These are phyloP conservation scores for Allolobophora icterica DNA, from an alignment of 2,888 invertebrate species.

Conservation along the genomic window DNA sequence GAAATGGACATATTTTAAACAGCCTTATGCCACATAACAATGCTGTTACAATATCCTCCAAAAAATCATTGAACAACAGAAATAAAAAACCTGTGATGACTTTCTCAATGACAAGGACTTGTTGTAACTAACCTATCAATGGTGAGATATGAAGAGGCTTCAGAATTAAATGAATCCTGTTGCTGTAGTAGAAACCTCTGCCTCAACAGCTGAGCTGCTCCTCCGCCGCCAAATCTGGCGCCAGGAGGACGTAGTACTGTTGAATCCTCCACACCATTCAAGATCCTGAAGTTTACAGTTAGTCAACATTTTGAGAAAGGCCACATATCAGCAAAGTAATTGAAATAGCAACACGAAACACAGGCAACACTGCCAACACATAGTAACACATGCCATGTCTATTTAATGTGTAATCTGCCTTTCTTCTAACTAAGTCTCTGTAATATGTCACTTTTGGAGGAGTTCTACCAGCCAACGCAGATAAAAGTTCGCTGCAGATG, in stretches of 20 bases:
- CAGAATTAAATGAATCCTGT: conserved; percentile 26
- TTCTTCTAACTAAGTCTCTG: no score
- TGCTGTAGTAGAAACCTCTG: conserved; percentile 12
- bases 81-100: background rate
- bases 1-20: background rate
- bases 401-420: background rate
- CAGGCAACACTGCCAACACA: background rate
- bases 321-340: background rate
- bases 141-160: conserved; percentile 6
- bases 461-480: no score
- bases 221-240: background rate
- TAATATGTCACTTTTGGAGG: no score
- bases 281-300: background rate
- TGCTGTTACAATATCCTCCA: background rate
- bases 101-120: background rate
- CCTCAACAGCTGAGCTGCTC: background rate
- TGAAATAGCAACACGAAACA: background rate
- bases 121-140: background rate
- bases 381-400: background rate
- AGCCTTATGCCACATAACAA: background rate
- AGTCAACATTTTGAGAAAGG: background rate
- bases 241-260: background rate
- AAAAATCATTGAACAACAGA: background rate
- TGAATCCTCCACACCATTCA: conserved; percentile 17
- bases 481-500: no score